These are phyloP conservation scores for Drosophila diplacantha DNA, from an alignment of 2,888 invertebrate genomes.

Conservation along the genomic window DNA sequence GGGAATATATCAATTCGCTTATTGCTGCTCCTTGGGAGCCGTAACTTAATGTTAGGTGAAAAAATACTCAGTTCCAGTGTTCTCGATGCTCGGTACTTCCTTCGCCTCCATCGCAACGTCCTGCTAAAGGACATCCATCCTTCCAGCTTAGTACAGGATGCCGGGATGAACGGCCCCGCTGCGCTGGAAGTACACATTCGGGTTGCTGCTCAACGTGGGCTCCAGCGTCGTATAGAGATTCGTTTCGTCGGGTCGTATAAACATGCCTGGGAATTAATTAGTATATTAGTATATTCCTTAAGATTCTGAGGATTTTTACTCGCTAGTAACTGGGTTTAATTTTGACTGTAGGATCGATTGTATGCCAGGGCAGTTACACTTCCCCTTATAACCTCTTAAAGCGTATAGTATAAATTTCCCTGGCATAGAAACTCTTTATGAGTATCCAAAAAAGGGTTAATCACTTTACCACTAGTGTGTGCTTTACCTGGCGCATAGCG, in stretches of 20 bases:
- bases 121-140: neutral
- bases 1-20: slow-evolving; percentile 54
- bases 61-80: slow-evolving; percentile 73
- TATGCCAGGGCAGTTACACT: neutral
- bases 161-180: slow-evolving; percentile 89
- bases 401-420: neutral
- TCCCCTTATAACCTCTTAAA: neutral
- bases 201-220: slow-evolving; percentile 92
- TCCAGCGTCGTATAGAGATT: slow-evolving; percentile 91
- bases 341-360: neutral
- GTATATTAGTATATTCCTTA: no score
- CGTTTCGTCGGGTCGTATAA: slow-evolving; percentile 88
- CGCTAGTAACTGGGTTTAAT: neutral
- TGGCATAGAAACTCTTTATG: slow-evolving; percentile 1
- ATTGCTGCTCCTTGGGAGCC: slow-evolving; percentile 70
- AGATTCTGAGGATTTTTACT: rapidly evolving
- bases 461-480: neutral
- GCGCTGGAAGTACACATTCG: slow-evolving; percentile 93
- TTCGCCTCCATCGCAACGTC: slow-evolving; percentile 1
- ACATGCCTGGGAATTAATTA: slow-evolving; percentile 80
- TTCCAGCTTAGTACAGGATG: slow-evolving; percentile 87
- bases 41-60: slow-evolving; percentile 63
- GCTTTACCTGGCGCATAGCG: slow-evolving; percentile 78
- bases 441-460: neutral
- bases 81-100: slow-evolving; percentile 56